Conservation (phyloP, 2,113 vertebrate genomes). For the Recurvirostra avosetta region DNA sequence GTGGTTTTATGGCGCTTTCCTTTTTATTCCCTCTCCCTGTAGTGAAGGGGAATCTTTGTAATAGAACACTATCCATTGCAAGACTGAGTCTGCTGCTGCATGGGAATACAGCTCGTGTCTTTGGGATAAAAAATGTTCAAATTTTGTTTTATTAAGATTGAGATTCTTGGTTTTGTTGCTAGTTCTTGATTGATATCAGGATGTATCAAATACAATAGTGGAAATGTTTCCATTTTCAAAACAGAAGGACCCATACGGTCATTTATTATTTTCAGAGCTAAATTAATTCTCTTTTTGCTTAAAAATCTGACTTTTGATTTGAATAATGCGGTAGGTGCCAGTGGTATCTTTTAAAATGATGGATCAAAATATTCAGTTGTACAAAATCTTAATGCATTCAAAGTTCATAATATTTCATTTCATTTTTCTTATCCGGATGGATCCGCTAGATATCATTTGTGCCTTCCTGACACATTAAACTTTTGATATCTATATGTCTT, state of each 20-base stretch:
- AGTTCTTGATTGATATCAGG: background rate
- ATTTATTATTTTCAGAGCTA: background rate
- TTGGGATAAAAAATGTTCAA: background rate
- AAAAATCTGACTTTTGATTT: background rate
- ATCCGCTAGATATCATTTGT: background rate
- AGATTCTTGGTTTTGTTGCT: background rate
- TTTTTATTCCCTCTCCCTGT: background rate
- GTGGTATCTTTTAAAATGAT: background rate
- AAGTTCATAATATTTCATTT: background rate
- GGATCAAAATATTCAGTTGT: background rate
- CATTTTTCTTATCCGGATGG: background rate
- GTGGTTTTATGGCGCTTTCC: background rate
- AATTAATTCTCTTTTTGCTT: background rate
- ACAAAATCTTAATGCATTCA: background rate
- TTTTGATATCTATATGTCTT: background rate
- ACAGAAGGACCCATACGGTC: background rate
- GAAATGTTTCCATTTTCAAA: background rate
- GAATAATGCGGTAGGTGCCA: background rate
- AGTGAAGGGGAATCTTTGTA: background rate
- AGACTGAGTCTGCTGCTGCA: background rate
- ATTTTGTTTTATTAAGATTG: background rate
- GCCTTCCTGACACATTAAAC: background rate
- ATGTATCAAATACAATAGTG: background rate
- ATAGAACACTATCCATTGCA: background rate
- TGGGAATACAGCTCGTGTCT: background rate